Evolutionary conservation across 1,140 invertebrate genomes (phyloP).

Genomic region (Thrips palmi): DNA sequence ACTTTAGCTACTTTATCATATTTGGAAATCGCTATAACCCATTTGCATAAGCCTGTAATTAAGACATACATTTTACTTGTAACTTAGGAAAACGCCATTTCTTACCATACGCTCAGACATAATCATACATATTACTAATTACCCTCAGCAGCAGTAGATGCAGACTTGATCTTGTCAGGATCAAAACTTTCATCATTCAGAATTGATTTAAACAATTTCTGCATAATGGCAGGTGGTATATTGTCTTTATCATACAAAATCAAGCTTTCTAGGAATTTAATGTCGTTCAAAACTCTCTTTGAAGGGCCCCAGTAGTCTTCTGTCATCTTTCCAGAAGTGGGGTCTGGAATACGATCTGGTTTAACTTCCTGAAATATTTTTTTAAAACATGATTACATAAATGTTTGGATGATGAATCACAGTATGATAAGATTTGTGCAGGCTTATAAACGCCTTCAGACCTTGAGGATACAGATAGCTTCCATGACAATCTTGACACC

Average conservation of each 20-base stretch:
- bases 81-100: neutral
- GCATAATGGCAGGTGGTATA: slow-evolving; percentile 62
- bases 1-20: slow-evolving; percentile 85
- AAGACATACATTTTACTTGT: slow-evolving; percentile 1
- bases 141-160: slow-evolving; percentile 58
- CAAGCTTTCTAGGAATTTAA: slow-evolving; percentile 71
- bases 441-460: slow-evolving; percentile 20
- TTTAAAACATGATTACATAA: slow-evolving; percentile 9
- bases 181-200: slow-evolving; percentile 74
- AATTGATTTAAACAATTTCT: slow-evolving; percentile 64
- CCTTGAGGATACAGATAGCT: slow-evolving; percentile 85
- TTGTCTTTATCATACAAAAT: slow-evolving; percentile 86
- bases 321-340: slow-evolving; percentile 50
- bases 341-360: slow-evolving; percentile 63
- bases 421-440: no score
- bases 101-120: neutral
- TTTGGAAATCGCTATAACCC: slow-evolving; percentile 82
- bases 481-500: slow-evolving; percentile 92
- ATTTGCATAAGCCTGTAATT: slow-evolving; percentile 54
- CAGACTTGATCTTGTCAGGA: slow-evolving; percentile 69
- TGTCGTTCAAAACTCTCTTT: slow-evolving; percentile 75
- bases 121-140: no score
- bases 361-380: slow-evolving; percentile 56
- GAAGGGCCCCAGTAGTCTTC: slow-evolving; percentile 92
- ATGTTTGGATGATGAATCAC: no score